phyloP scores from a whole-genome alignment of 1,140 invertebrate genomes.

The Pristionchus pacificus region DNA sequence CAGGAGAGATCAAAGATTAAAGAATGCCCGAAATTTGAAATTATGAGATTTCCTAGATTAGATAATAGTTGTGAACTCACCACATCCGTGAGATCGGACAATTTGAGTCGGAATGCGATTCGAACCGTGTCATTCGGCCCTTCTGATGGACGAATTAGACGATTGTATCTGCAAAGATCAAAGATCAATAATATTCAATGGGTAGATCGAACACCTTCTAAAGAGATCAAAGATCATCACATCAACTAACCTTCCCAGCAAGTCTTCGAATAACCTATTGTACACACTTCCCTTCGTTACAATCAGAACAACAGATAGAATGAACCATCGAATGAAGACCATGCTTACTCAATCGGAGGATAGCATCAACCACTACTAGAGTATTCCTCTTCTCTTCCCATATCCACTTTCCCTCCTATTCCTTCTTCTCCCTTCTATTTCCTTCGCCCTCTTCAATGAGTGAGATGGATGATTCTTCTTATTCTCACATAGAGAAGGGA shows the following conservation, averaged over 20 bases:
- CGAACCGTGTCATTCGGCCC: conserved; percentile 85
- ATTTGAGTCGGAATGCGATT: conserved; percentile 74
- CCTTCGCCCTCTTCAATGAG: neutral
- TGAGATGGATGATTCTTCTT: neutral
- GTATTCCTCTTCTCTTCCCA: no score
- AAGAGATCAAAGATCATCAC: neutral
- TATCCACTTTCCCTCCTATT: no score
- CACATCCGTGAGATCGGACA: conserved; percentile 50
- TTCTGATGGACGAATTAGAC: conserved; percentile 83
- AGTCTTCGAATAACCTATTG: conserved; percentile 64
- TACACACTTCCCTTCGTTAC: neutral
- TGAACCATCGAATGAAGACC: neutral
- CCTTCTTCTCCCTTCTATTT: neutral
- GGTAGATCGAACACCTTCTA: neutral
- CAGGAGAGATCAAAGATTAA: no score
- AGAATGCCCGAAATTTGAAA: no score
- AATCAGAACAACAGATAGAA: neutral
- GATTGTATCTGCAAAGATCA: conserved; percentile 75
- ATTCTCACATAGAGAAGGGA: no score
- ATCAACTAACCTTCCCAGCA: conserved; percentile 74
- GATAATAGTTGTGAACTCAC: neutral
- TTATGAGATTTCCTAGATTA: no score
- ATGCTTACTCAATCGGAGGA: neutral
- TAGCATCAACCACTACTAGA: no score
- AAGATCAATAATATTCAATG: neutral